phyloP scores from a whole-genome alignment of 1,140 invertebrate genomes.

The Marisa cornuarietis region DNA sequence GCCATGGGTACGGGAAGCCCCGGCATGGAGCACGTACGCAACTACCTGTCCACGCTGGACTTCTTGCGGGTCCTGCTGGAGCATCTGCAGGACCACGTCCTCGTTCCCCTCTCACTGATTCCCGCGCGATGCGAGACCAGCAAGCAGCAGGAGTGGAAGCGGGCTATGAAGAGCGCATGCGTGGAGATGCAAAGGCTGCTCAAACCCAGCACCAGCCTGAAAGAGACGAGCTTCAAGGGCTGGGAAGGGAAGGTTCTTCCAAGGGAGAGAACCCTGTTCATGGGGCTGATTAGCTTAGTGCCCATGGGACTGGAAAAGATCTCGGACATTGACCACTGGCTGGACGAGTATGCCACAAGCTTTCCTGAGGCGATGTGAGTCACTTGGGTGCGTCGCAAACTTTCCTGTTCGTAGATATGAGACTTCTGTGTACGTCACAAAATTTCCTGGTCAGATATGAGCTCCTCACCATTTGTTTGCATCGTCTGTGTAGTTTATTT shows the following conservation, averaged over 20 bases:
- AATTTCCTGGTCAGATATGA: not conserved
- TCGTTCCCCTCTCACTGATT: constrained; percentile 36
- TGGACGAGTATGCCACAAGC: constrained; percentile 41
- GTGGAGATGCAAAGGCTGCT: constrained; percentile 32
- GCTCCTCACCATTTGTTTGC: too few species aligned
- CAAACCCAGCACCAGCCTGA: constrained; percentile 22
- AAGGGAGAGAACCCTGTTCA: constrained; percentile 34
- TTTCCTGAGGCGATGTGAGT: constrained; percentile 22
- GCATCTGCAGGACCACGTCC: constrained; percentile 30
- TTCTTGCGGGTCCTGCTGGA: constrained; percentile 25
- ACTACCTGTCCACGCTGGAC: constrained; percentile 33
- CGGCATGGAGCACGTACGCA: constrained; percentile 24
- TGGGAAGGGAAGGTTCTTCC: constrained; percentile 30
- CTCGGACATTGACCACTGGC: constrained; percentile 34
- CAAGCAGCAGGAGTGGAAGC: constrained; percentile 38
- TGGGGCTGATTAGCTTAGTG: constrained; percentile 38
- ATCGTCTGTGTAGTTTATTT: too few species aligned
- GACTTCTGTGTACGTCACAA: too few species aligned
- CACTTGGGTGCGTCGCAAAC: not conserved
- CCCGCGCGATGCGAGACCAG: constrained; percentile 38
- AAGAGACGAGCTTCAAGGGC: constrained; percentile 23
- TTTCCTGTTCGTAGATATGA: not conserved
- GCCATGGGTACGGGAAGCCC: constrained; percentile 31
- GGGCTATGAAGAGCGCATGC: constrained; percentile 22
- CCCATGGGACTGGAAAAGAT: constrained; percentile 35